phyloP scores from a whole-genome alignment of 2,113 vertebrate genomes.

The Laticauda laticaudata region DNA sequence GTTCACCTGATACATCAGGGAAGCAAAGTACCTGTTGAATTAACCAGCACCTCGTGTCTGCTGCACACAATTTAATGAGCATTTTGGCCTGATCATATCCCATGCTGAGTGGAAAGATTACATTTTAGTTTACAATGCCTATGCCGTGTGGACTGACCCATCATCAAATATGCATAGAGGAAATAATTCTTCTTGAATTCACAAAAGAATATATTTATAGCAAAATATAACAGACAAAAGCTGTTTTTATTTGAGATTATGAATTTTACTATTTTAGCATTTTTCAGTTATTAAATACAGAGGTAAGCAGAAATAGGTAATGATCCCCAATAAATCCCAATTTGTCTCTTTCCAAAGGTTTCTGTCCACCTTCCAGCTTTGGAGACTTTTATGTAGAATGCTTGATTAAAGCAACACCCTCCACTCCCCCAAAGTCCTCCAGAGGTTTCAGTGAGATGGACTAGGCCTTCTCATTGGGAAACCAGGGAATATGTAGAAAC shows the following conservation, averaged over 20 bases:
- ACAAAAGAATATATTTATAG: neutral
- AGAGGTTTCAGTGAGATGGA: neutral
- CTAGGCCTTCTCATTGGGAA: neutral
- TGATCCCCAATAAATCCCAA: neutral
- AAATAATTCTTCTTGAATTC: neutral
- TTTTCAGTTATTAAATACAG: neutral
- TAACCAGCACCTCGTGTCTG: too few species aligned
- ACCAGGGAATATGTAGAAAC: neutral
- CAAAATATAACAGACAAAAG: neutral
- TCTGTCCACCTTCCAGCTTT: neutral
- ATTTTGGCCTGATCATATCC: too few species aligned
- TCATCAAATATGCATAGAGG: neutral
- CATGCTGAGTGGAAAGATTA: too few species aligned
- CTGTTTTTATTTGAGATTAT: neutral
- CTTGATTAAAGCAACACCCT: neutral
- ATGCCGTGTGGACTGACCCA: neutral
- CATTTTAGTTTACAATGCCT: too few species aligned
- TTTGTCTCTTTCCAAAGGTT: neutral
- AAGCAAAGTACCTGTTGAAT: too few species aligned
- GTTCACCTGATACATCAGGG: too few species aligned
- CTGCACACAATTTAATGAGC: too few species aligned
- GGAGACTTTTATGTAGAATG: neutral
- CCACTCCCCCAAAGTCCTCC: too few species aligned
- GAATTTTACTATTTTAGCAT: neutral
- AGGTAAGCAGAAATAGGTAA: neutral